Evolutionary conservation across 2,888 invertebrate species (phyloP), one percentile per base, ranked within the genome.

Genomic region (Periphyllus acericola): DNA sequence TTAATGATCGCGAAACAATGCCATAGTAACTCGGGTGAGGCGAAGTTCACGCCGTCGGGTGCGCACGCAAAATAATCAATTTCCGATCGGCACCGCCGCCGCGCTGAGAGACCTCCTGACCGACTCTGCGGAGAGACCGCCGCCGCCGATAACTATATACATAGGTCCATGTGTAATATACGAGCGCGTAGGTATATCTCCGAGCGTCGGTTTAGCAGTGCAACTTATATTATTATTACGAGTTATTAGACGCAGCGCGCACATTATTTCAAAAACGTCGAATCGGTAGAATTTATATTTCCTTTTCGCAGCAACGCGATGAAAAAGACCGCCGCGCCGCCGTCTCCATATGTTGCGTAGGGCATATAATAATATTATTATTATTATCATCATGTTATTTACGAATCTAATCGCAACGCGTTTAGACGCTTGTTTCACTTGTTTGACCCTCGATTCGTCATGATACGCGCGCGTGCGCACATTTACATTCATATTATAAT

Each of bases 1-100:
- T n/a, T 40, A 75, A 83, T 19, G 66, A 84, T 66, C 75, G 60
- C 75, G 5, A 75, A 83, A 84, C 83, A 75, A 75, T 84, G 74
- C 55, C 83, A 40, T 29, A 66, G 36, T 80, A 80, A 68, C 36
- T 36, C 74, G 60, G 40, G 32, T 19, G n/a, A 79, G 34, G 36
- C 25, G n/a, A 46, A 66, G 76, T 76, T 40, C 46, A 75, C 36
- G 55, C 34, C 75, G 32, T 83, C 75, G 83, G 83, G 74, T 74
- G 74, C 29, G 36, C 60, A 66, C 9, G 83, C 83, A 29, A 83
- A 66, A 84, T 40, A 76, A 84, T 84, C 83, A 25, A 66, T 46
- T 84, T 66, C 75, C 66, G 83, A 84, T 84, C 83, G 55, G 29
- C 55, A 11, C 68, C 3, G 0, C n/a, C n/a, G n/a, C 14, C 81